These are phyloP conservation scores for Scalopus aquaticus DNA, from an alignment of 2,113 vertebrate genomes.

Conservation along the genomic window DNA sequence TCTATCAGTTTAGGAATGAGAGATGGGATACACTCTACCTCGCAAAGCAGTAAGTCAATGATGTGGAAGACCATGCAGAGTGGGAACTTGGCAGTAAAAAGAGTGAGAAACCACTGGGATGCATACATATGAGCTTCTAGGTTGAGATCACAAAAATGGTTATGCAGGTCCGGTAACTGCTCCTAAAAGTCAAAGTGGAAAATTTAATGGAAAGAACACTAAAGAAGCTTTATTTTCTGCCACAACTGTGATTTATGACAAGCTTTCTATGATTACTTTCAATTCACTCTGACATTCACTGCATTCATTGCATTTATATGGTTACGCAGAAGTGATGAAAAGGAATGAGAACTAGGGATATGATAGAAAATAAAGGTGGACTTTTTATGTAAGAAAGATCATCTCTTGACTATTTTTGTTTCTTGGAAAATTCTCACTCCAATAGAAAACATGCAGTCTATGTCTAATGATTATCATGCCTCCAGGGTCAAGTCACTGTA, in stretches of 20 bases:
- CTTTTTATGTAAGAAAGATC: background rate
- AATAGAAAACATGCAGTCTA: background rate
- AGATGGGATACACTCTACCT: slow-evolving; percentile 86
- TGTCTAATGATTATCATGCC: background rate
- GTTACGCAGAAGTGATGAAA: background rate
- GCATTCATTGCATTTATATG: too few species aligned
- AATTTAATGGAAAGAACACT: background rate
- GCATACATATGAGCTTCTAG: slow-evolving; percentile 99
- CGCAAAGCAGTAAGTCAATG: slow-evolving; percentile 97
- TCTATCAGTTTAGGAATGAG: background rate
- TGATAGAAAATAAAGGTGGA: background rate
- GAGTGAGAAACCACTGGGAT: slow-evolving; percentile 99
- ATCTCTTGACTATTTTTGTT: background rate
- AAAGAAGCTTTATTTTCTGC: background rate
- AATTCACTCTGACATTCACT: background rate
- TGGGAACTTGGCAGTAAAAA: slow-evolving; percentile 99
- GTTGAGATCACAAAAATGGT: slow-evolving; percentile 93
- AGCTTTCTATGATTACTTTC: background rate
- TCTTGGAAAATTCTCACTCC: background rate
- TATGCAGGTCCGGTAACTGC: slow-evolving; percentile 93
- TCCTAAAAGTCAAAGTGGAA: slow-evolving; percentile 86
- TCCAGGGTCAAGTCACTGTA: background rate
- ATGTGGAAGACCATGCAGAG: slow-evolving; percentile 99
- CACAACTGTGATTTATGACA: background rate
- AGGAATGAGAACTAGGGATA: background rate